These are phyloP conservation scores for Toxostoma redivivum DNA, from an alignment of 2,113 vertebrate genomes.

Conservation along the genomic window DNA sequence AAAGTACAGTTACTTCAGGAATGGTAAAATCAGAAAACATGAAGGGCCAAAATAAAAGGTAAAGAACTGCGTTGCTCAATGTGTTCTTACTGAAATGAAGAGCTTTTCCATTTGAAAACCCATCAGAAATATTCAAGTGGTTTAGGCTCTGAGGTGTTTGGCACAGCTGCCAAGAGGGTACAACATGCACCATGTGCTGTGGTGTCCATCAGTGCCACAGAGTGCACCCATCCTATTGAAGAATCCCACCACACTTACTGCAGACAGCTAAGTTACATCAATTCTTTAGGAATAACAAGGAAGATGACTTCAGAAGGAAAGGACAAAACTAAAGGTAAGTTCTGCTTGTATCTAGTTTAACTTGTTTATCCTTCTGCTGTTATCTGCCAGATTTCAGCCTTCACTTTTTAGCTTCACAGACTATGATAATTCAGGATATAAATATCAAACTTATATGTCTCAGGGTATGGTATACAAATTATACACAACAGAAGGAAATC, in stretches of 20 bases:
- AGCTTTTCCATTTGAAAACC: not conserved
- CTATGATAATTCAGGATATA: not conserved
- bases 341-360: not conserved
- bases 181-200: fast-evolving
- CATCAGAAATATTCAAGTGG: not conserved
- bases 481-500: not conserved
- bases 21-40: not conserved
- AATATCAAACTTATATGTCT: not conserved
- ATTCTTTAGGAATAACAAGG: not conserved
- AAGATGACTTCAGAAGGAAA: not conserved
- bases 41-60: not conserved
- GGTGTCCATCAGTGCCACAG: not conserved
- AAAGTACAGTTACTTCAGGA: not conserved
- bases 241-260: not conserved
- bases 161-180: not conserved
- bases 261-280: not conserved
- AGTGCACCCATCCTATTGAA: not conserved
- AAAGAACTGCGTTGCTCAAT: not conserved
- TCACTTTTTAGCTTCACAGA: not conserved
- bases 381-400: not conserved
- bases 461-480: not conserved
- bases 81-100: not conserved
- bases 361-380: not conserved
- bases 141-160: not conserved
- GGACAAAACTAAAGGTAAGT: not conserved